These are phyloP conservation scores for Lasaia peninsularis DNA, from an alignment of 1,140 invertebrate species.

Conservation along the genomic window DNA sequence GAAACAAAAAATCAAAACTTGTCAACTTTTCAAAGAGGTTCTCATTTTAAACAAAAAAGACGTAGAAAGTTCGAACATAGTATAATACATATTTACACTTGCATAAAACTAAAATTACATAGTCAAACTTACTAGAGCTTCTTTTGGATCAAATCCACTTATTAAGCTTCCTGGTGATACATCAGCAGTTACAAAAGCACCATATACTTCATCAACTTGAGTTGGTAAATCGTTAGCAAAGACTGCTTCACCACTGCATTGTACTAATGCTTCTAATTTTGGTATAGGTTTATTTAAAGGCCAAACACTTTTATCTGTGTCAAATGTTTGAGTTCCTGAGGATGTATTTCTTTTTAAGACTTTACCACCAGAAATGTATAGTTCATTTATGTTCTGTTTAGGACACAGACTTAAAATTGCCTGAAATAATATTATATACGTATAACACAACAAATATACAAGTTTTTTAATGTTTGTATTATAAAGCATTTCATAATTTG, in stretches of 20 bases:
- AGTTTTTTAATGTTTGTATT: too few relatives aligned
- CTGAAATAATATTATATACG: slow-evolving; percentile 48
- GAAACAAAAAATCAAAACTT: too few relatives aligned
- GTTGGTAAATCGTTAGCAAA: slow-evolving; percentile 82
- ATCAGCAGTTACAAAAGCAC: slow-evolving; percentile 79
- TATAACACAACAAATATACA: background rate
- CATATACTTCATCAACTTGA: slow-evolving; percentile 79
- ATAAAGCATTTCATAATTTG: too few relatives aligned
- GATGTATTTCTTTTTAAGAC: slow-evolving; percentile 79
- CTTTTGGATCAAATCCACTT: slow-evolving; percentile 78
- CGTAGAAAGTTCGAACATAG: too few relatives aligned
- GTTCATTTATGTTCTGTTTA: slow-evolving; percentile 63
- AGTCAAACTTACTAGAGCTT: slow-evolving; percentile 78
- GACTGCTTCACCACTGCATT: slow-evolving; percentile 81
- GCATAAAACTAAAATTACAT: background rate
- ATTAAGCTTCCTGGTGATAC: slow-evolving; percentile 57
- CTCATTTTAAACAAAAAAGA: too few relatives aligned
- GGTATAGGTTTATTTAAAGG: slow-evolving; percentile 85
- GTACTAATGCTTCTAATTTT: slow-evolving; percentile 82
- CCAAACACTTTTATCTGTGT: slow-evolving; percentile 82
- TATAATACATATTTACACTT: too few relatives aligned
- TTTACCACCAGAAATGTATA: slow-evolving; percentile 73
- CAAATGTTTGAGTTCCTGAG: slow-evolving; percentile 82
- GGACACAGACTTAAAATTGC: slow-evolving; percentile 76
- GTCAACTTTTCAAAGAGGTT: too few relatives aligned